Conservation (phyloP, 2,888 invertebrate species). For the Entomobrya proxima region DNA sequence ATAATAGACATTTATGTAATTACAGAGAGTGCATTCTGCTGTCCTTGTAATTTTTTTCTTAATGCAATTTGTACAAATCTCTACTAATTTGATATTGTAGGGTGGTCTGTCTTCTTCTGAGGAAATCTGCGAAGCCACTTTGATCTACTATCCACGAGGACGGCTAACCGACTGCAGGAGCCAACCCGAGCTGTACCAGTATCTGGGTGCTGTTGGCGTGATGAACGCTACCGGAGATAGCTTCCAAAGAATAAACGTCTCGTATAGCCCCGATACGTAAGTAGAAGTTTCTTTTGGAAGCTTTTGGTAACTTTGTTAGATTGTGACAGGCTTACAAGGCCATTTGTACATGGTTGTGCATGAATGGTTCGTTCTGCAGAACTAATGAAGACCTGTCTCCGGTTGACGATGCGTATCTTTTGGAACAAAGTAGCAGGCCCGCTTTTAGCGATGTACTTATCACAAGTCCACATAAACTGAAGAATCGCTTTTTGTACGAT, state of each 20-base stretch:
- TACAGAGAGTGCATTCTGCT: too few species aligned
- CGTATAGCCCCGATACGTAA: slow-evolving; percentile 50
- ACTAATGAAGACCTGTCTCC: neutral
- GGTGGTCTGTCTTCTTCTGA: slow-evolving; percentile 90
- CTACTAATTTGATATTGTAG: slow-evolving; percentile 60
- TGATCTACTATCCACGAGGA: slow-evolving; percentile 89
- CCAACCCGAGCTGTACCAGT: slow-evolving; percentile 71
- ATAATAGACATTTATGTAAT: too few species aligned
- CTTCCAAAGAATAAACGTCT: slow-evolving; percentile 62
- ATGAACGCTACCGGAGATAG: slow-evolving; percentile 67
- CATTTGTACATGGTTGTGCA: neutral
- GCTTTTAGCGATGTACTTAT: slow-evolving; percentile 31
- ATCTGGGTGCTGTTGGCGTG: slow-evolving; percentile 67
- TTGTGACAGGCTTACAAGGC: too few species aligned
- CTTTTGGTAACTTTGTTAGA: too few species aligned
- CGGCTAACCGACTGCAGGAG: slow-evolving; percentile 89
- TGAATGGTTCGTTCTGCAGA: neutral
- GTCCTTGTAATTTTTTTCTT: too few species aligned
- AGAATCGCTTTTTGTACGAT: slow-evolving; percentile 24
- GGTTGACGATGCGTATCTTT: slow-evolving; percentile 24
- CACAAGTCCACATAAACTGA: slow-evolving; percentile 40
- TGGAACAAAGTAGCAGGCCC: slow-evolving; percentile 2
- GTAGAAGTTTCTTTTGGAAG: too few species aligned
- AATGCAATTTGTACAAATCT: too few species aligned
- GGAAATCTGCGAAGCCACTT: slow-evolving; percentile 91